A percentile compares a stretch with the other conserved stretches of the same genome.
Evolutionary conservation across 2,113 vertebrate genomes (phyloP).

Genomic region (Oreochromis spilurus): DNA sequence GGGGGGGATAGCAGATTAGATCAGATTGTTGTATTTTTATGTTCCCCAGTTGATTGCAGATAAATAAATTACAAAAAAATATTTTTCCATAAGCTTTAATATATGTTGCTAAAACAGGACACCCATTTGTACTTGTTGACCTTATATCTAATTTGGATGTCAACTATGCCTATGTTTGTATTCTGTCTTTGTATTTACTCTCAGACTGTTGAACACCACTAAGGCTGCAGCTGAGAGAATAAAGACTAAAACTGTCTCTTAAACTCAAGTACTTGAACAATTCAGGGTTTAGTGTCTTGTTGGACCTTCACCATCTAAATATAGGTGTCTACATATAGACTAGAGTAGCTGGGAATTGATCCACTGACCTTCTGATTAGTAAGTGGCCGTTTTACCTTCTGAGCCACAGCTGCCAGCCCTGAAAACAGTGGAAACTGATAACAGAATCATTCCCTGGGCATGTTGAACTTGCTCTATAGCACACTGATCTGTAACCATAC

Average conservation of each 20-base stretch:
- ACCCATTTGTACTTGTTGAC: neutral
- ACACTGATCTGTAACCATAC: conserved; percentile 11
- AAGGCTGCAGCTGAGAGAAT: neutral
- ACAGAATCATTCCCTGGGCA: neutral
- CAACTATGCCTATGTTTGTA: neutral
- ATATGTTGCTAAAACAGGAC: neutral
- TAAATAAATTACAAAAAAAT: accelerated
- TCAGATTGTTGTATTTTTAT: neutral
- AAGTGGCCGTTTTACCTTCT: neutral
- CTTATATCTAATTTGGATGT: neutral
- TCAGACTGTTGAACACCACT: neutral
- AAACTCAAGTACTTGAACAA: neutral
- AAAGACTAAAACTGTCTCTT: neutral
- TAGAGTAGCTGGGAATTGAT: neutral
- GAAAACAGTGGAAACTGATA: neutral
- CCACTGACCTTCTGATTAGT: neutral
- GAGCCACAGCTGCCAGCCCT: neutral
- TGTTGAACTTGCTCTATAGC: neutral
- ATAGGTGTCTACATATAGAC: neutral
- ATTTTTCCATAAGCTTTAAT: neutral
- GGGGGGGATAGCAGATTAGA: neutral
- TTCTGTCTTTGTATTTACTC: neutral
- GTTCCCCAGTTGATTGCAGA: neutral
- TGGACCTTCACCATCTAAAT: neutral
- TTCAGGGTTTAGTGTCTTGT: neutral